These are phyloP conservation scores for Drosophila albomicans DNA, from an alignment of 1,140 invertebrate genomes.

Conservation along the genomic window DNA sequence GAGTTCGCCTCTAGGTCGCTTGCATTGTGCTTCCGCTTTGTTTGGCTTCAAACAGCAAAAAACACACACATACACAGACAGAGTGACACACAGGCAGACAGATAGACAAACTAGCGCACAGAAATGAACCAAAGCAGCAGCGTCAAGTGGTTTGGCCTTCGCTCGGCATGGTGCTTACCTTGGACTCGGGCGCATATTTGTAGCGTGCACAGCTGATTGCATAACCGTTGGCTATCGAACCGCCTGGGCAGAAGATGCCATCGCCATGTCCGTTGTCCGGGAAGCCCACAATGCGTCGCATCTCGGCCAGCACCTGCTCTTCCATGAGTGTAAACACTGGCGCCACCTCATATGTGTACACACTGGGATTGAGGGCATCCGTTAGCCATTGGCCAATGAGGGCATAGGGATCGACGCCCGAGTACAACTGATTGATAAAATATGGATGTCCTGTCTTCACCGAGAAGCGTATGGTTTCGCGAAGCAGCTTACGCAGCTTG, in stretches of 20 bases:
- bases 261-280: slow-evolving; percentile 88
- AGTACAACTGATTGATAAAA: slow-evolving; percentile 94
- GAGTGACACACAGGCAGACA: neutral
- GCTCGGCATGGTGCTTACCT: slow-evolving; percentile 86
- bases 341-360: slow-evolving; percentile 96
- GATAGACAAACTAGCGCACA: slow-evolving; percentile 6
- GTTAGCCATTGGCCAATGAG: slow-evolving; percentile 94
- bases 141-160: slow-evolving; percentile 44
- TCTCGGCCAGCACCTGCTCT: slow-evolving; percentile 91
- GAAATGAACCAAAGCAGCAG: slow-evolving; percentile 5
- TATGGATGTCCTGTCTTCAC: slow-evolving; percentile 95
- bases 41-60: slow-evolving; percentile 33
- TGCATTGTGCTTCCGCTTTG: slow-evolving; percentile 37
- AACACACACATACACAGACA: slow-evolving; percentile 1
- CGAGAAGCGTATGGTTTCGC: slow-evolving; percentile 91
- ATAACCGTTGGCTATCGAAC: slow-evolving; percentile 97
- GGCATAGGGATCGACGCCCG: slow-evolving; percentile 94
- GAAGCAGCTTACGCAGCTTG: slow-evolving; percentile 88
- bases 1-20: slow-evolving; percentile 30
- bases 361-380: slow-evolving; percentile 94
- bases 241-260: slow-evolving; percentile 98
- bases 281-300: slow-evolving; percentile 95
- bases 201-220: slow-evolving; percentile 95
- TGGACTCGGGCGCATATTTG: slow-evolving; percentile 91
- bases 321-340: slow-evolving; percentile 96